These are phyloP conservation scores for Galago senegalensis DNA, from an alignment of 2,797 vertebrate genomes.

Conservation along the genomic window DNA sequence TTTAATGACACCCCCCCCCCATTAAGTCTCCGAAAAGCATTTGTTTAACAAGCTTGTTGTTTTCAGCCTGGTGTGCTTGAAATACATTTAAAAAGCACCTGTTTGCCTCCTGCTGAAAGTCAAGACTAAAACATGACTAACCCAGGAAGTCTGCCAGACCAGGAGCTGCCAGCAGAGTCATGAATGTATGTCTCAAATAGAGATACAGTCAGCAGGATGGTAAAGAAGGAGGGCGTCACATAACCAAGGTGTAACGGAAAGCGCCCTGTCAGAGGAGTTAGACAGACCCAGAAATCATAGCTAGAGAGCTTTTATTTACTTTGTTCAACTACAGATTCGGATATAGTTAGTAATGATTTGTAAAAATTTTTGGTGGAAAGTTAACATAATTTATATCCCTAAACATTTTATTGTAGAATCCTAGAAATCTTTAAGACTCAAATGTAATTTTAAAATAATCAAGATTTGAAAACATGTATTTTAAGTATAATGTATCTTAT, in stretches of 20 bases:
- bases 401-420: not conserved
- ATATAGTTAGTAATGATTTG: not conserved
- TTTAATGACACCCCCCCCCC: slow-evolving; percentile 58
- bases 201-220: not conserved
- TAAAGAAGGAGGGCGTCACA: not conserved
- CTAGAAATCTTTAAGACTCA: not conserved
- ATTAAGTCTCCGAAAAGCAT: slow-evolving; percentile 61
- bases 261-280: not conserved
- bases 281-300: not conserved
- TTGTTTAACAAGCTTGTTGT: slow-evolving; percentile 70
- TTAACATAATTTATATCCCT: not conserved
- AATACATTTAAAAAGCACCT: slow-evolving; percentile 75
- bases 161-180: fast-evolving
- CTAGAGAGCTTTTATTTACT: not conserved
- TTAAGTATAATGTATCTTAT: not conserved
- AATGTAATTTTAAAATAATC: not conserved
- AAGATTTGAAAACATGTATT: not conserved
- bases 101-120: slow-evolving; percentile 62
- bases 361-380: not conserved
- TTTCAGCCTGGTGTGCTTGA: slow-evolving; percentile 62
- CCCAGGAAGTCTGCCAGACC: not conserved
- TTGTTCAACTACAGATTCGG: not conserved
- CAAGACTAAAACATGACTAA: slow-evolving; percentile 25
- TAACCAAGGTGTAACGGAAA: not conserved
- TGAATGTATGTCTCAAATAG: not conserved